A percentile compares a stretch with the other conserved stretches of the same genome.
Evolutionary conservation across 2,113 vertebrate genomes (phyloP).

Genomic region (Dendrocopos noguchii): DNA sequence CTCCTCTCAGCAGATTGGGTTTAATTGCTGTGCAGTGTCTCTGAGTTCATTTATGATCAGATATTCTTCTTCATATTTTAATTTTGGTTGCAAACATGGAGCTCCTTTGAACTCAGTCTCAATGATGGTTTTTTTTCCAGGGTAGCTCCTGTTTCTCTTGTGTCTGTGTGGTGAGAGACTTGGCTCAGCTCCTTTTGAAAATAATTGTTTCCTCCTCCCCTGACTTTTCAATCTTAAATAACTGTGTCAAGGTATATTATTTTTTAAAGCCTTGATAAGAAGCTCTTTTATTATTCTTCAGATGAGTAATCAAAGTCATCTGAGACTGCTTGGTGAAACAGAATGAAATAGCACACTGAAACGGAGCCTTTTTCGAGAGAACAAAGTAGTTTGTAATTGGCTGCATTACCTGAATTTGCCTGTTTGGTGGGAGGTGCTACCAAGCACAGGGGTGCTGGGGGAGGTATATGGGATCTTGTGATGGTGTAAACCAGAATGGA

Average conservation of each 20-base stretch:
- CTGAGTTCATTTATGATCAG: not conserved
- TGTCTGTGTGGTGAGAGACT: not conserved
- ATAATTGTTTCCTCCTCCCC: not conserved
- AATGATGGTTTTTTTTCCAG: not conserved
- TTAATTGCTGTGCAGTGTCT: conserved; percentile 3
- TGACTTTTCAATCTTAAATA: conserved; percentile 10
- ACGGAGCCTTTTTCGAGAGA: not conserved
- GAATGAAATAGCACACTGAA: not conserved
- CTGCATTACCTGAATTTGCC: fast-evolving
- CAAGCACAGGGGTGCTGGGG: not conserved
- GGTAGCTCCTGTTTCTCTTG: not conserved
- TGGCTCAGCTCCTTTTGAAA: not conserved
- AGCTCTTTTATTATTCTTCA: conserved; percentile 34
- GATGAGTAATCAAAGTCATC: not conserved
- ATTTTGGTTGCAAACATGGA: not conserved
- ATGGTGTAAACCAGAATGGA: not conserved
- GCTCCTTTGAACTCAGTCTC: not conserved
- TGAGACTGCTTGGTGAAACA: conserved; percentile 2
- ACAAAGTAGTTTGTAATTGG: not conserved
- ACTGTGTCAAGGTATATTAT: conserved; percentile 10
- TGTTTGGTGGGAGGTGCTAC: not conserved
- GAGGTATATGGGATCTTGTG: not conserved
- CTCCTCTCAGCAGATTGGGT: not conserved
- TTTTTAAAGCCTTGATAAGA: conserved; percentile 48
- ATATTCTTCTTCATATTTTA: not conserved